Evolutionary conservation across 2,888 invertebrate genomes (phyloP), one percentile per base, ranked within the genome.

Genomic region (Cartodere bifasciata): DNA sequence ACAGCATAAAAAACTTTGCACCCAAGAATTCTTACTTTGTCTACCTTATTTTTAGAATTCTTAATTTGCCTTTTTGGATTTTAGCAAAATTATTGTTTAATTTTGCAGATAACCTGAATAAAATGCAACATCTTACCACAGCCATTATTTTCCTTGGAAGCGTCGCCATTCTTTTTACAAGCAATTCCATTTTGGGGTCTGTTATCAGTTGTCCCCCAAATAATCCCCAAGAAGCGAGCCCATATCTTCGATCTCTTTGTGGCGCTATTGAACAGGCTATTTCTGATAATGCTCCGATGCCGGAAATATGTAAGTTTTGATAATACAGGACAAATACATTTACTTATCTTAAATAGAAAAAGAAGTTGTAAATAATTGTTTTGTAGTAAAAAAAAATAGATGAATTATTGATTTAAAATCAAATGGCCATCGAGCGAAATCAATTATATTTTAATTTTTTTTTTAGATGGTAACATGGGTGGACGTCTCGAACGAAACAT

Each of bases 131-230:
- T 4, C 40, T 40, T 21, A 37, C 39, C 15, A 29, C 40, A 10
- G 16, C 38, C 13, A 38, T 35, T 9, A 31, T 45, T 25, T 30
- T 44, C 16, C 34, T 44, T 12, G 48, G 43, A 23, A 31, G 38
- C n/a, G 25, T 44, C 9, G 26, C 38, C 9, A 33, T 39, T 16
- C 37, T 47, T 12, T 32, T 44, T 28, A 35, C 34, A 12, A 34
- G 29, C 15, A 23, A 38, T 3, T 29, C 40, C 13, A 31, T 42
- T 11, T 36, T 42, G 34, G 44, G 48, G 6, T 44, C 47, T 10
- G 43, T 48, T 6, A 48, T 52, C 26, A 50, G 47, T 28, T 52
- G 51, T 33, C 48, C 51, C 6, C 47, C 47, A 11, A 49, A 40
- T 30, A 41, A 39, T 32, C 28, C 29, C 3, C 36, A 47, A 32